phyloP scores from a whole-genome alignment of 2,797 vertebrate species.

The Sibirionetta formosa region DNA sequence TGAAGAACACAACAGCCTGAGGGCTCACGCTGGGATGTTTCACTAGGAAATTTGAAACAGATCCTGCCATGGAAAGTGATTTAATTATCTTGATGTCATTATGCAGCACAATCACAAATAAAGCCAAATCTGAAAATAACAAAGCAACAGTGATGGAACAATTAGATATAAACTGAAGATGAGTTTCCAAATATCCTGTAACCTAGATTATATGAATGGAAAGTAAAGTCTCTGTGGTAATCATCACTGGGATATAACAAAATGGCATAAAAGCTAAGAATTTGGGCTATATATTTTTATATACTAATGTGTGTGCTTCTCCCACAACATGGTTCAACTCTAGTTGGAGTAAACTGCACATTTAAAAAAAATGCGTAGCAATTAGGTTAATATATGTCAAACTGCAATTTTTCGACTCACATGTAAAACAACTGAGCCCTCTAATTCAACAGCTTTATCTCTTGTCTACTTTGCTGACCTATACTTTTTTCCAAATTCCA shows the following conservation, averaged over 20 bases:
- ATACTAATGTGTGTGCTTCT: constrained; percentile 12
- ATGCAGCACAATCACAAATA: background rate
- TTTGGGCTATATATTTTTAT: background rate
- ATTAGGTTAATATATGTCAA: background rate
- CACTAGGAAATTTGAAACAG: background rate
- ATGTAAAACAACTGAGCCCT: background rate
- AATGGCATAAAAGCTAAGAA: background rate
- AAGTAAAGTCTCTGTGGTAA: background rate
- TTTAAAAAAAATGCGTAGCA: background rate
- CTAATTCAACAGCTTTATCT: background rate
- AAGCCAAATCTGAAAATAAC: constrained; percentile 5
- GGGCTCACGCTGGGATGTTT: background rate
- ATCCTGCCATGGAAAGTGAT: background rate
- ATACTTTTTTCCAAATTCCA: background rate
- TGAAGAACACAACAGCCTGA: background rate
- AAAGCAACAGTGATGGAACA: background rate
- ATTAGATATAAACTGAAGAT: background rate
- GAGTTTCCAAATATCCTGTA: background rate
- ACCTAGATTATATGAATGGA: background rate
- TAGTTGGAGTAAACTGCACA: background rate
- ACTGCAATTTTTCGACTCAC: background rate
- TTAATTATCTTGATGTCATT: background rate
- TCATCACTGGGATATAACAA: background rate
- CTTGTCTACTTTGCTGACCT: background rate
- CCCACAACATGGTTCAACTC: background rate